Base-by-base conservation (phyloP, 2,888 invertebrate species). In the Ennomos fuscantarius region DNA sequence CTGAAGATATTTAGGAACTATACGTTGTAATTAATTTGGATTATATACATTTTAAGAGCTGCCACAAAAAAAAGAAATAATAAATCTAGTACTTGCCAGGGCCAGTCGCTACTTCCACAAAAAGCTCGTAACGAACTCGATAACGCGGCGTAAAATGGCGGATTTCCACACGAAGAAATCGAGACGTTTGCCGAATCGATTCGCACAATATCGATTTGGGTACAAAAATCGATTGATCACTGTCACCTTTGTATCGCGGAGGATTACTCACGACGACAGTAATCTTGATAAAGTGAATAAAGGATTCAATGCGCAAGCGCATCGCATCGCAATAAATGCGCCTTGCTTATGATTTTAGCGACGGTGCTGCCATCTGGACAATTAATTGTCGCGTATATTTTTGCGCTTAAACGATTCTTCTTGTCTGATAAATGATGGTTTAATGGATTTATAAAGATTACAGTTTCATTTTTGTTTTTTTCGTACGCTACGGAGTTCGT, bases 201-300 rank as follows among this genome's bases (percentile, higher is more conserved):
- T 70, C 54, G 55, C 63, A 62, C 62, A 63, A 67, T 67, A 74
- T 76, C 79, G 73, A 74, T 70, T 69, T 49, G 64, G 65, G 64
- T 76, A 76, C 78, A 76, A 79, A 74, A 81, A 82, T 84, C 89
- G 82, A 89, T 89, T 82, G 79, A 86, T 89, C 89, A 88, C 84
- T 72, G 89, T 88, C 86, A 51, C 60, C 60, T 45, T 62, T 51
- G 68, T 85, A 86, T 86, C 86, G 76, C 65, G 57, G 78, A 57
- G 81, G 74, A 86, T 89, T 86, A 87, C 73, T 89, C 84, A 87
- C 68, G 63, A 62, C 36, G 82, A 82, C 84, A 76, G 74, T 79
- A 73, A 89, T 89, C 88, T 87, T 85, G 88, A 89, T 88, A 82
- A 84, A 84, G 73, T 61, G 72, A 55, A 48, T 57, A 57, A 57